A percentile compares a stretch with the other conserved stretches of the same genome.
Conservation (phyloP, 2,797 vertebrate genomes). For the Numenius phaeopus region DNA sequence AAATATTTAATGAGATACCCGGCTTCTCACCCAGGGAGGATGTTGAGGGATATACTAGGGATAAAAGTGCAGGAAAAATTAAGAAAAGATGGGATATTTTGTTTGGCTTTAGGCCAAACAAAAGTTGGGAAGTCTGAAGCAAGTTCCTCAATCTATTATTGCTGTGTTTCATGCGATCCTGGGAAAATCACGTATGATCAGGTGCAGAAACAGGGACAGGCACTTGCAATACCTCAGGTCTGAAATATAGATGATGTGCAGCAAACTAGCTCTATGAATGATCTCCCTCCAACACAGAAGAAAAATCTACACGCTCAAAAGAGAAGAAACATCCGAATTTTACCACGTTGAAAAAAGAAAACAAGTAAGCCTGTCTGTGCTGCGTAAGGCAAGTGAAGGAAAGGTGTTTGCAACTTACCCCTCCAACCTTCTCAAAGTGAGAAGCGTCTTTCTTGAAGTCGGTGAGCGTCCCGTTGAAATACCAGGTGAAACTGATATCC, state of each 20-base stretch:
- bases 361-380: background rate
- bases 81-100: background rate
- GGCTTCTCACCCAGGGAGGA: background rate
- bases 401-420: conserved; percentile 85
- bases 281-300: background rate
- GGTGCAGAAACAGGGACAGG: background rate
- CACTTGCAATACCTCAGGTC: background rate
- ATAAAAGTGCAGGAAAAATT: background rate
- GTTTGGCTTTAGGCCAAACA: background rate
- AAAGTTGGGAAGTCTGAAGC: background rate
- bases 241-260: background rate
- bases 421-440: conserved; percentile 93
- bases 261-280: background rate
- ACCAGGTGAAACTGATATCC: conserved; percentile 93
- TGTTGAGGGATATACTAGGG: background rate
- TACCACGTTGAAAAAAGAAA: background rate
- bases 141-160: background rate
- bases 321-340: background rate
- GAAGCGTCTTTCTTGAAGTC: conserved; percentile 89
- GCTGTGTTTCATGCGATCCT: background rate
- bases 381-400: background rate
- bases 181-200: background rate
- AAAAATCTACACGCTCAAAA: background rate
- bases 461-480: conserved; percentile 90
- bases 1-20: background rate